A percentile compares a stretch with the other conserved stretches of the same genome.
These are phyloP conservation scores for Patella vulgata DNA, from an alignment of 1,140 invertebrate genomes.

Conservation along the genomic window DNA sequence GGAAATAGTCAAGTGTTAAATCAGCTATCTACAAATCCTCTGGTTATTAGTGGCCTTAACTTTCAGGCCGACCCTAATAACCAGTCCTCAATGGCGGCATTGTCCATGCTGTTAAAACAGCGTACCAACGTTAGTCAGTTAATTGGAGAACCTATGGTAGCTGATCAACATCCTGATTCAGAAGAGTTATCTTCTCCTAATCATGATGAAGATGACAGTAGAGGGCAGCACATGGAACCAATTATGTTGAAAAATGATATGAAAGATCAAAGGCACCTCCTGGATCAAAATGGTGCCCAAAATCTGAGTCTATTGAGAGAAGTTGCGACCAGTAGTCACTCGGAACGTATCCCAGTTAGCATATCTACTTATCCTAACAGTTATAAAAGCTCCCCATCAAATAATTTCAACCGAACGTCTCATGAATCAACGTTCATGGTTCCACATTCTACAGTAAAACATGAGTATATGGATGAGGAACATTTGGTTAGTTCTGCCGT, in stretches of 20 bases:
- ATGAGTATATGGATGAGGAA: too few relatives aligned
- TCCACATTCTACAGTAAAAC: too few relatives aligned
- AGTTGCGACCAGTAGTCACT: not conserved
- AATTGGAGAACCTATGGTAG: constrained; percentile 41
- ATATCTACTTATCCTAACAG: too few relatives aligned
- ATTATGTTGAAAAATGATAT: not conserved
- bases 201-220: constrained; percentile 12
- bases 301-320: not conserved
- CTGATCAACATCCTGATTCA: constrained; percentile 7
- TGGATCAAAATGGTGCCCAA: not conserved
- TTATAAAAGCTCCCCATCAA: too few relatives aligned
- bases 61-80: constrained; percentile 12
- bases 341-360: not conserved
- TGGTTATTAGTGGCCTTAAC: constrained; percentile 5
- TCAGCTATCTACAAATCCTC: constrained; percentile 10
- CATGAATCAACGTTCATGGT: too few relatives aligned
- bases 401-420: too few relatives aligned
- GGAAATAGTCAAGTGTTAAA: constrained; percentile 24
- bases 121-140: constrained; percentile 29
- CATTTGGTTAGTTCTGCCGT: too few relatives aligned
- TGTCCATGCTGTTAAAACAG: constrained; percentile 55
- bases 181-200: constrained; percentile 3
- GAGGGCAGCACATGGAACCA: not conserved
- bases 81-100: constrained; percentile 50
- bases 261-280: not conserved